Conservation (phyloP, 2,113 vertebrate species). For the Philantomba maxwellii region DNA sequence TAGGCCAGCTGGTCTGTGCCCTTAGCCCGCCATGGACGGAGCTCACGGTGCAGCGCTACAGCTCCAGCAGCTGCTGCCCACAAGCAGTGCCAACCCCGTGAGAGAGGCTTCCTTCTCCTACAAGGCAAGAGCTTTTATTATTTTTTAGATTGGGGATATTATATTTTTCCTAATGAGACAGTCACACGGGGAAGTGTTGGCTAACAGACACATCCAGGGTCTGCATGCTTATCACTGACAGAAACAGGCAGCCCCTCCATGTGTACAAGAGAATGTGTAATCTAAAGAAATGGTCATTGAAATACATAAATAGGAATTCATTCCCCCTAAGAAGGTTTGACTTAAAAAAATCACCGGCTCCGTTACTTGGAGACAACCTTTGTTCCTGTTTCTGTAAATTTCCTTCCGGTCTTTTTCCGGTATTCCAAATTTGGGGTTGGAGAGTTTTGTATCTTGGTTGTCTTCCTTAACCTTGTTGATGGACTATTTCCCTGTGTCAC, state of each 20-base stretch:
- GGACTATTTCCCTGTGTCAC: not conserved
- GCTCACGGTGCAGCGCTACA: conserved; percentile 61
- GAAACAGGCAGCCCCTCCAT: not conserved
- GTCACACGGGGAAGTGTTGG: not conserved
- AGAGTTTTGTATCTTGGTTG: not conserved
- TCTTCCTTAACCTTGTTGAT: not conserved
- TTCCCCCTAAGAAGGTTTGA: not conserved
- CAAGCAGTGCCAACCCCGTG: conserved; percentile 56
- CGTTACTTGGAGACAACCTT: not conserved
- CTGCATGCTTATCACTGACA: accelerated
- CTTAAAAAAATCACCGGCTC: not conserved
- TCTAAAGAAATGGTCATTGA: not conserved
- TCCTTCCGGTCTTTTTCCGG: not conserved
- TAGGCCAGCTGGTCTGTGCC: not conserved
- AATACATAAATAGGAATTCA: not conserved
- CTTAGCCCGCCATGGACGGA: conserved; percentile 74
- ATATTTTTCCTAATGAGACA: not conserved
- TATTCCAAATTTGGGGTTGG: not conserved
- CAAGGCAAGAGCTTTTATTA: conserved; percentile 76
- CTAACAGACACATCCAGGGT: not conserved
- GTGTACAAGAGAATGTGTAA: accelerated
- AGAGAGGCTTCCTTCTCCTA: conserved; percentile 80
- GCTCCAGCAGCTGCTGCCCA: conserved; percentile 70
- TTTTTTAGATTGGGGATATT: not conserved
- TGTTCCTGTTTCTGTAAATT: not conserved